phyloP scores from a whole-genome alignment of 2,888 invertebrate species.

The Scaptomyza parva region DNA sequence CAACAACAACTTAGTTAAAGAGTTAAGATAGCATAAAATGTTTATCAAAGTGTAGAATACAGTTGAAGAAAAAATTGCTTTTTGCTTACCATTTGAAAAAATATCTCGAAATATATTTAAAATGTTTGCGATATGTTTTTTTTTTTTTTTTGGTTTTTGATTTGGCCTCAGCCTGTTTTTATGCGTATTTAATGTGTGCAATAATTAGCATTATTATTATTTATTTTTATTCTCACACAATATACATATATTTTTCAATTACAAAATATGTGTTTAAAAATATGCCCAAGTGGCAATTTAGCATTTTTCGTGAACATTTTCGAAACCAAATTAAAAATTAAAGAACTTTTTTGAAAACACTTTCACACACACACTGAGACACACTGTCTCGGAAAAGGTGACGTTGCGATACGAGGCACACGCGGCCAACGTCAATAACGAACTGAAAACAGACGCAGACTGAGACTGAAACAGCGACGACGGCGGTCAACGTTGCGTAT shows the following conservation, averaged over 20 bases:
- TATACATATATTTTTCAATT: slow-evolving; percentile 27
- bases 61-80: neutral
- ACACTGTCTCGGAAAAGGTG: slow-evolving; percentile 16
- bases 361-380: slow-evolving; percentile 4
- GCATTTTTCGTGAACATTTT: slow-evolving; percentile 29
- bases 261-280: slow-evolving; percentile 53
- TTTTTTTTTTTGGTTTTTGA: slow-evolving; percentile 17
- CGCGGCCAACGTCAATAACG: slow-evolving; percentile 60
- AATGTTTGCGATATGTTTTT: slow-evolving; percentile 46
- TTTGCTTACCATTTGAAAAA: slow-evolving; percentile 43
- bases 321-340: too few species aligned
- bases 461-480: slow-evolving; percentile 1
- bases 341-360: slow-evolving; percentile 42
- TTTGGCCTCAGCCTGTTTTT: slow-evolving; percentile 51
- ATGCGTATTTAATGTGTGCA: slow-evolving; percentile 48
- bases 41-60: neutral
- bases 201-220: slow-evolving; percentile 44
- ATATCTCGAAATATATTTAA: slow-evolving; percentile 2
- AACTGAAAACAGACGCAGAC: slow-evolving; percentile 63
- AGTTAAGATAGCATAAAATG: slow-evolving; percentile 40
- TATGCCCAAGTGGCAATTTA: slow-evolving; percentile 30
- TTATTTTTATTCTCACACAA: slow-evolving; percentile 3
- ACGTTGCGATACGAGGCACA: slow-evolving; percentile 40
- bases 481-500: slow-evolving; percentile 66
- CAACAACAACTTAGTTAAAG: slow-evolving; percentile 8